Percentiles rank a stretch among this genome's conserved stretches.
phyloP scores from a whole-genome alignment of 2,888 invertebrate species.

The Noctua fimbriata region DNA sequence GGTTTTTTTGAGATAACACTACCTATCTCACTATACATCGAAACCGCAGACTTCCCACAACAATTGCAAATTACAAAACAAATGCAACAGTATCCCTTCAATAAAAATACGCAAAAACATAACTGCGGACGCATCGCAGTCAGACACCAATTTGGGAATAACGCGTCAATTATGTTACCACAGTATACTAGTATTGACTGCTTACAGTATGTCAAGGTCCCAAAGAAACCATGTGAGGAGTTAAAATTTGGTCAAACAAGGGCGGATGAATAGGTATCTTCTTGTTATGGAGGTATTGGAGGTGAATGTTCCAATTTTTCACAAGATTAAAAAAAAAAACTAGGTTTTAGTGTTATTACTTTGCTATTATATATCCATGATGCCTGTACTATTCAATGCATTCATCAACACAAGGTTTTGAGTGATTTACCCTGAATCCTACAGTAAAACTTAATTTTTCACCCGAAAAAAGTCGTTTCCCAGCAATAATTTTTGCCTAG shows the following conservation, averaged over 20 bases:
- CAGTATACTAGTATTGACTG: conserved; percentile 4
- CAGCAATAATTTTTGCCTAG: too few relatives aligned
- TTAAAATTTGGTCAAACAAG: not conserved
- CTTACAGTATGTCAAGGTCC: not conserved
- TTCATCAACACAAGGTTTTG: too few relatives aligned
- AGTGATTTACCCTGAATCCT: too few relatives aligned
- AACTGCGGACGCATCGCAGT: conserved; percentile 23
- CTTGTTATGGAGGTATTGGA: too few relatives aligned
- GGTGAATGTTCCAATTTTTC: too few relatives aligned
- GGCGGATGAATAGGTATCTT: not conserved
- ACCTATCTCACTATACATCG: not conserved
- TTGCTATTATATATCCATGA: too few relatives aligned
- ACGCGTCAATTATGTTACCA: conserved; percentile 68
- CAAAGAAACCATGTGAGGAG: not conserved
- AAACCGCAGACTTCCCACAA: conserved; percentile 25
- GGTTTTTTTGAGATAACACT: not conserved
- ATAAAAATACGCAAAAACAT: conserved; percentile 29
- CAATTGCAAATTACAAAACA: conserved; percentile 35
- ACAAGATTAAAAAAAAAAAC: too few relatives aligned
- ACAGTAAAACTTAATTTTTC: too few relatives aligned
- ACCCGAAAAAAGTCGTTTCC: too few relatives aligned
- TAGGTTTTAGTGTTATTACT: too few relatives aligned
- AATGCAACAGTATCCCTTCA: conserved; percentile 5
- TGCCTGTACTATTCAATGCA: too few relatives aligned
- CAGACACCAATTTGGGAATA: conserved; percentile 68